Evolutionary conservation across 2,797 vertebrate species (phyloP), one percentile per base, ranked within the genome.

Genomic region (Tenualosa ilisha): DNA sequence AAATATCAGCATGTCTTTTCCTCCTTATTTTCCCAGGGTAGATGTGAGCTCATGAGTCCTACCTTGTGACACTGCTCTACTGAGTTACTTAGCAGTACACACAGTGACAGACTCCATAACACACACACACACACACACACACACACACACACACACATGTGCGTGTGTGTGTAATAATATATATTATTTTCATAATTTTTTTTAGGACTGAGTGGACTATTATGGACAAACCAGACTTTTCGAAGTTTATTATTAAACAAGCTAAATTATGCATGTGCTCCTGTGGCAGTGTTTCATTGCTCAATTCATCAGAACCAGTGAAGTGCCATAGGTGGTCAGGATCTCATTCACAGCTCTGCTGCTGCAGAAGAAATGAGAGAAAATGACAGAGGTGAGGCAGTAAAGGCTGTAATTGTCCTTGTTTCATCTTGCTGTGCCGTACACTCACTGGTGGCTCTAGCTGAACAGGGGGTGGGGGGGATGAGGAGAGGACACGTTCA

Each of bases 171-270:
- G 46, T 49, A 49, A 49, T 49, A 31, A 49, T 49, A 49, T 49
- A 49, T 49, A 49, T 49, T 5, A 8, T 49, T 5, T 31, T 31
- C 31, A 31, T n/a, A n/a, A n/a, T 31, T 4, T 49, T 49, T 49
- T 49, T 49, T 5, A 75, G 15, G 31, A 43, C 40, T 75, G 37
- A 75, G 68, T 40, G 68, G 31, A 43, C 20, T 75, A 75, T 75
- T 20, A 46, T 79, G 72, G 72, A 17, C 40, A 79, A 79, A 37
- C 15, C 72, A 79, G 72, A 79, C 40, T 79, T 79, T 79, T 79
- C 37, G n/a, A 22, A 43, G 37, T 79, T 43, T 46, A 46, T 20
- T 43, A 43, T 20, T 79, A 46, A 79, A 20, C 72, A 43, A 40
- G 20, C 72, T 79, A 46, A 79, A 79, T 79, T 79, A 79, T 79